Evolutionary conservation across 2,797 vertebrate species (phyloP).

Genomic region (Sebastes matsubarae): DNA sequence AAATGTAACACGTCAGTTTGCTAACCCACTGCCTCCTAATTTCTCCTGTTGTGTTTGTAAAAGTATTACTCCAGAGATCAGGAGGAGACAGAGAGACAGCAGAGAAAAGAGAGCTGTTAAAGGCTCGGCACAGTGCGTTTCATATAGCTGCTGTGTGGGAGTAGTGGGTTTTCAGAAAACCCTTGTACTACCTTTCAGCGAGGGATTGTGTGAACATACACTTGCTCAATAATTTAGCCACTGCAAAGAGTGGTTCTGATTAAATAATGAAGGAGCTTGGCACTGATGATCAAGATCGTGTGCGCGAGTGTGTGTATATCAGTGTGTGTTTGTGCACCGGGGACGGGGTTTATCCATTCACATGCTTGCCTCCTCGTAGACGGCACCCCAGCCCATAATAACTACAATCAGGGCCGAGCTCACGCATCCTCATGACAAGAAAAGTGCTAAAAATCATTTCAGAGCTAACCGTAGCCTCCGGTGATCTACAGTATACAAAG

Average conservation of each 20-base stretch:
- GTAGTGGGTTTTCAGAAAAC: conserved; percentile 62
- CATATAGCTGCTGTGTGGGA: conserved; percentile 40
- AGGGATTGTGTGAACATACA: conserved; percentile 81
- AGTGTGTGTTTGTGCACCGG: conserved; percentile 1
- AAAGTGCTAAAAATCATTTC: conserved; percentile 46
- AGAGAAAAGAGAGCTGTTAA: conserved; percentile 18
- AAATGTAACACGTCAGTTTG: conserved; percentile 37
- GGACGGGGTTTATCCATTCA: conserved; percentile 29
- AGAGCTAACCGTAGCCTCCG: conserved; percentile 2
- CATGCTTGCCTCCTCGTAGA: conserved; percentile 35
- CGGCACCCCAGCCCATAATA: conserved; percentile 37
- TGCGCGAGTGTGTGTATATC: conserved; percentile 15
- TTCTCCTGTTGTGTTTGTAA: conserved; percentile 26
- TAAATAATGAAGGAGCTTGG: conserved; percentile 81
- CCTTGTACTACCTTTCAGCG: conserved; percentile 75
- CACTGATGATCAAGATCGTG: conserved; percentile 64
- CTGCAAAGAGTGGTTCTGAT: conserved; percentile 79
- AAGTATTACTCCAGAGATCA: conserved; percentile 28
- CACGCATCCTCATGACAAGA: conserved; percentile 24
- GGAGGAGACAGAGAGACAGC: conserved; percentile 10
- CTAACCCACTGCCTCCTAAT: conserved; percentile 18
- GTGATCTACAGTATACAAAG: conserved; percentile 34
- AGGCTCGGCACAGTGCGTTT: conserved; percentile 18
- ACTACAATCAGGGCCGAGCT: conserved; percentile 44
- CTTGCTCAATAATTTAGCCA: conserved; percentile 79